These are phyloP conservation scores for Glaucomys volans DNA, from an alignment of 2,113 vertebrate species.

Conservation along the genomic window DNA sequence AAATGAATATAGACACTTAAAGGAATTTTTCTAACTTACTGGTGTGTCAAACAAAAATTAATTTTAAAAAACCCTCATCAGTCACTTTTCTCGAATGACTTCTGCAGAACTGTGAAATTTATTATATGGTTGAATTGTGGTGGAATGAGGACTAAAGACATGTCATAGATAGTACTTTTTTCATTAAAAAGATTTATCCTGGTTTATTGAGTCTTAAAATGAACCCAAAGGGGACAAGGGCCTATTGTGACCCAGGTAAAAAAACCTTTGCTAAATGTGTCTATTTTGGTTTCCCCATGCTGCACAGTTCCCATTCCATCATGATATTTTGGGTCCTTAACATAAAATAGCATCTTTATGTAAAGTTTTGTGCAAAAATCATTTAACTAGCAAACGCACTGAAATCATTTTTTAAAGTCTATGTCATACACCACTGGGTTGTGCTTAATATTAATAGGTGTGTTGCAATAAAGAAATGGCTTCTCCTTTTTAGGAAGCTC, in stretches of 20 bases:
- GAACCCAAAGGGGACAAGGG: background rate
- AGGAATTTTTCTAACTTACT: slow-evolving; percentile 27
- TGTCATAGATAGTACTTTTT: background rate
- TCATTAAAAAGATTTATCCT: background rate
- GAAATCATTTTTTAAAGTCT: background rate
- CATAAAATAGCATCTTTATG: slow-evolving; percentile 2
- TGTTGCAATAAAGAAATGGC: slow-evolving; percentile 50
- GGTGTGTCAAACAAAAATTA: background rate
- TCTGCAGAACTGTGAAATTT: background rate
- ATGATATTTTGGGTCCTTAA: slow-evolving; percentile 16
- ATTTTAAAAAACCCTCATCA: background rate
- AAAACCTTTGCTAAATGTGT: slow-evolving; percentile 3
- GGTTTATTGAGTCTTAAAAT: background rate
- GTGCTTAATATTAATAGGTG: background rate
- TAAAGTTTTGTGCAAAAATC: background rate
- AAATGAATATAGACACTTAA: background rate
- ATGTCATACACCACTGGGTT: background rate
- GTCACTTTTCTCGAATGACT: background rate
- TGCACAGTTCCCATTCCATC: background rate
- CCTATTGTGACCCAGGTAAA: background rate
- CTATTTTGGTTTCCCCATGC: background rate
- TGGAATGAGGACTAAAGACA: background rate
- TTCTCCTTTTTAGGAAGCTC: slow-evolving; percentile 59
- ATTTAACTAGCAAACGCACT: background rate
- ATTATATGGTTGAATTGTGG: background rate